Evolutionary conservation across 2,888 invertebrate genomes (phyloP).

Genomic region (Electrophaes corylata): DNA sequence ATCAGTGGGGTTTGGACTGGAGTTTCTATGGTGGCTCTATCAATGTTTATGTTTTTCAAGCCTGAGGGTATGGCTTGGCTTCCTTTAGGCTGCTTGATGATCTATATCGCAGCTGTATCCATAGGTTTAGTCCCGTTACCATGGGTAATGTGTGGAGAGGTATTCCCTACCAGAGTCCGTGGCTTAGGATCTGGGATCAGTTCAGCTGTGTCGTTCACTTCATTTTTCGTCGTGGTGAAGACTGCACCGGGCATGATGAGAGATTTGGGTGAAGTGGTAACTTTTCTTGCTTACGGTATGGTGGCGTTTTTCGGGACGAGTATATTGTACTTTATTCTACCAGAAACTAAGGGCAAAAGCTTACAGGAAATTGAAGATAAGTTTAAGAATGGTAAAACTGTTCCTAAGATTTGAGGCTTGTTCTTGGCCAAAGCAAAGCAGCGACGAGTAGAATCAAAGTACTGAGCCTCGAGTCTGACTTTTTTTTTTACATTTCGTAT

Average conservation of each 20-base stretch:
- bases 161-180: slow-evolving; percentile 86
- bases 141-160: slow-evolving; percentile 90
- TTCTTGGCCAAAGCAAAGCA: neutral
- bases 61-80: slow-evolving; percentile 75
- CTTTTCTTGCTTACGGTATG: slow-evolving; percentile 86
- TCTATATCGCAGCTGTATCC: slow-evolving; percentile 85
- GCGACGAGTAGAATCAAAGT: neutral
- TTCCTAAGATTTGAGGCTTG: slow-evolving; percentile 50
- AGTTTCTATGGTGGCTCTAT: slow-evolving; percentile 83
- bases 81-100: slow-evolving; percentile 79
- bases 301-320: slow-evolving; percentile 84
- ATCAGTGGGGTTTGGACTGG: slow-evolving; percentile 86
- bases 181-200: slow-evolving; percentile 88
- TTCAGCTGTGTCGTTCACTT: slow-evolving; percentile 85
- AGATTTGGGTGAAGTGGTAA: slow-evolving; percentile 82
- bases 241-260: slow-evolving; percentile 85
- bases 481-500: too few relatives aligned
- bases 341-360: slow-evolving; percentile 88
- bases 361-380: slow-evolving; percentile 87
- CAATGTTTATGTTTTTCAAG: slow-evolving; percentile 72
- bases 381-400: slow-evolving; percentile 63
- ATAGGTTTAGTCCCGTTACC: slow-evolving; percentile 87
- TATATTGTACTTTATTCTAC: slow-evolving; percentile 85
- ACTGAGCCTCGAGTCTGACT: too few relatives aligned
- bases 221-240: slow-evolving; percentile 88